A percentile compares a stretch with the other conserved stretches of the same genome.
Conservation (phyloP, 2,797 vertebrate genomes). For the Chaunax sp. region DNA sequence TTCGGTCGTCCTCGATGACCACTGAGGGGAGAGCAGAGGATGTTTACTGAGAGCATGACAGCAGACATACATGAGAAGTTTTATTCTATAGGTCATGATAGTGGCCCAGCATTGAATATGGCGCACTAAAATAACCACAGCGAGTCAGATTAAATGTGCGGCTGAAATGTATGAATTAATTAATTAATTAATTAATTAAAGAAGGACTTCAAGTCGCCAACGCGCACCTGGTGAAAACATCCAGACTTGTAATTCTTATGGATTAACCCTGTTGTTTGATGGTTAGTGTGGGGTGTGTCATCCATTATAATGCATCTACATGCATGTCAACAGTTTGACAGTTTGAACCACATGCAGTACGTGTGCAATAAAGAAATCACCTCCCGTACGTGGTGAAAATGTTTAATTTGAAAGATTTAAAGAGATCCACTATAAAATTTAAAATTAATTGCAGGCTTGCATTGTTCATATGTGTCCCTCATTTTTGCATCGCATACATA, state of each 20-base stretch:
- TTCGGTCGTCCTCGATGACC: constrained; percentile 99
- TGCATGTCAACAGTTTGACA: constrained; percentile 55
- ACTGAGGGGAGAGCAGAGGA: constrained; percentile 81
- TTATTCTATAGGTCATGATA: too few relatives aligned
- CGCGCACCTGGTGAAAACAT: constrained; percentile 40
- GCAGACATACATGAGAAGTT: background rate
- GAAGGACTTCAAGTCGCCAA: background rate
- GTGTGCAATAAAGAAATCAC: too few relatives aligned
- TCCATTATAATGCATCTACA: constrained; percentile 24
- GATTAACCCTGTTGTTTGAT: constrained; percentile 23
- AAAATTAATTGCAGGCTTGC: background rate
- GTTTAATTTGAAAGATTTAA: background rate
- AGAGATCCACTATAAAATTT: too few relatives aligned
- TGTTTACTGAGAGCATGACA: constrained; percentile 44
- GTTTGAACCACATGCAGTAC: too few relatives aligned
- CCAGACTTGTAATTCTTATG: constrained; percentile 10
- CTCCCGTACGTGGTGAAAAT: too few relatives aligned
- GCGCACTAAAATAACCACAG: too few relatives aligned
- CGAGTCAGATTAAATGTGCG: background rate
- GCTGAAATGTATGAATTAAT: constrained; percentile 40
- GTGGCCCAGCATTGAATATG: too few relatives aligned
- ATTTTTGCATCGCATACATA: background rate
- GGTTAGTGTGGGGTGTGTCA: constrained; percentile 61
- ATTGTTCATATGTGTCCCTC: background rate
- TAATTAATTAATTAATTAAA: constrained; percentile 14